phyloP scores from a whole-genome alignment of 2,888 invertebrate species.

The Brachyptera risi region DNA sequence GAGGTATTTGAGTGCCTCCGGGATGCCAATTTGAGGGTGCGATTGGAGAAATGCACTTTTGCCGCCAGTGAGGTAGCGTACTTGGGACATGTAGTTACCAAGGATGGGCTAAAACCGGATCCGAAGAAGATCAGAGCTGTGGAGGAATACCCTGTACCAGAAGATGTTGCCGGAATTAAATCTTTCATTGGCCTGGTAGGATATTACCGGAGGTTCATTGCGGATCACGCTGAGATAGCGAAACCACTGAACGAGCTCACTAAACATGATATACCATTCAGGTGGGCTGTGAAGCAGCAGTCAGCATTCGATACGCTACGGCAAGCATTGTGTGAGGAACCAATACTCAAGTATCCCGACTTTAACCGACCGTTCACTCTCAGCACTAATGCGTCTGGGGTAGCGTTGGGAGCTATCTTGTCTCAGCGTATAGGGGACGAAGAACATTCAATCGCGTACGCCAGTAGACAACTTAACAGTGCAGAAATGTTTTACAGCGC shows the following conservation, averaged over 20 bases:
- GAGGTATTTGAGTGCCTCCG: background rate
- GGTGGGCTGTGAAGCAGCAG: no score
- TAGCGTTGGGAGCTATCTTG: conserved; percentile 30
- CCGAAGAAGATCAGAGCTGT: no score
- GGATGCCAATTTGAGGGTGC: background rate
- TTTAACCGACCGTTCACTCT: conserved; percentile 29
- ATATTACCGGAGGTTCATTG: no score
- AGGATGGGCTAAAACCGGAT: conserved; percentile 28
- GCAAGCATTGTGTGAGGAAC: no score
- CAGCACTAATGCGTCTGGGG: conserved; percentile 30
- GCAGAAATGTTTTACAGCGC: conserved; percentile 25
- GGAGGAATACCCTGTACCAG: conserved; percentile 23
- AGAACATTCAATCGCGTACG: conserved; percentile 33
- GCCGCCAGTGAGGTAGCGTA: conserved; percentile 25
- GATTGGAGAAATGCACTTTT: conserved; percentile 11
- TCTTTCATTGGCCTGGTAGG: conserved; percentile 38
- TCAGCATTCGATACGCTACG: no score
- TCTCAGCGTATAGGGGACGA: no score
- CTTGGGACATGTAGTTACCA: conserved; percentile 29
- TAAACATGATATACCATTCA: no score
- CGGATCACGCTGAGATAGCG: no score
- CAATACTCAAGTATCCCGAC: conserved; percentile 31
- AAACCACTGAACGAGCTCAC: no score
- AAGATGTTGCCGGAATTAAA: conserved; percentile 25
- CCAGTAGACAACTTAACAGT: conserved; percentile 26